Evolutionary conservation across 2,888 invertebrate genomes (phyloP).

Genomic region (Raillietiella orientalis): DNA sequence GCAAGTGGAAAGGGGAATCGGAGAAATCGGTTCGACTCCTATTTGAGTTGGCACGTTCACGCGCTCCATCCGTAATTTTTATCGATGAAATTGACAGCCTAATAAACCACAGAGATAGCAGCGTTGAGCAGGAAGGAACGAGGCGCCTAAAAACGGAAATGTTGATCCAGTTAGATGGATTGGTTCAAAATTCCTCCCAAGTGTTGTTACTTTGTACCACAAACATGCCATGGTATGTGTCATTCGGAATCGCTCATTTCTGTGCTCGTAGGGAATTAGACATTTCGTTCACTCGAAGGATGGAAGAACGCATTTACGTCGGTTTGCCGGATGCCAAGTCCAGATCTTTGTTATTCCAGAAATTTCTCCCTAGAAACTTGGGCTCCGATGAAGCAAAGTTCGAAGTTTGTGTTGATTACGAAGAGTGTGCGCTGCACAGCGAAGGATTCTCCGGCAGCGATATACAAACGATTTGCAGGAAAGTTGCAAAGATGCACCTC

Average conservation of each 20-base stretch:
- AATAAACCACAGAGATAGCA: slow-evolving; percentile 21
- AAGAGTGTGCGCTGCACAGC: slow-evolving; percentile 23
- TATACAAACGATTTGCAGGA: slow-evolving; percentile 52
- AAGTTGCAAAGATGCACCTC: slow-evolving; percentile 48
- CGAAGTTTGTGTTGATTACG: too few species aligned
- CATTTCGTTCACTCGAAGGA: slow-evolving; percentile 45
- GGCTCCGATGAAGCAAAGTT: too few species aligned
- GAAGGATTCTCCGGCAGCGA: slow-evolving; percentile 63
- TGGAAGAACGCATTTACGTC: slow-evolving; percentile 56
- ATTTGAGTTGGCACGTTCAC: slow-evolving; percentile 51
- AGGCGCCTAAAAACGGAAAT: slow-evolving; percentile 62
- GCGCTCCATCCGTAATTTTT: slow-evolving; percentile 66
- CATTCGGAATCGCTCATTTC: slow-evolving; percentile 1
- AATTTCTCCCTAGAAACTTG: slow-evolving; percentile 15
- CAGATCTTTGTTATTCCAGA: slow-evolving; percentile 29
- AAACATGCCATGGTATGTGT: slow-evolving; percentile 49
- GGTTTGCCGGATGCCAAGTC: slow-evolving; percentile 33
- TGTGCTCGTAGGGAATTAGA: slow-evolving; percentile 36
- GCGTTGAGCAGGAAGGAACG: slow-evolving; percentile 51
- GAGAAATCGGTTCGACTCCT: slow-evolving; percentile 74
- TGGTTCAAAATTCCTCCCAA: slow-evolving; percentile 18
- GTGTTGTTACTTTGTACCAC: slow-evolving; percentile 55
- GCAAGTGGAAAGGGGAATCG: slow-evolving; percentile 84
- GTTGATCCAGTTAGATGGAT: slow-evolving; percentile 52
- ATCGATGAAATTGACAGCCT: slow-evolving; percentile 72